These are phyloP conservation scores for Podocnemis expansa DNA, from an alignment of 2,113 vertebrate genomes.

Conservation along the genomic window DNA sequence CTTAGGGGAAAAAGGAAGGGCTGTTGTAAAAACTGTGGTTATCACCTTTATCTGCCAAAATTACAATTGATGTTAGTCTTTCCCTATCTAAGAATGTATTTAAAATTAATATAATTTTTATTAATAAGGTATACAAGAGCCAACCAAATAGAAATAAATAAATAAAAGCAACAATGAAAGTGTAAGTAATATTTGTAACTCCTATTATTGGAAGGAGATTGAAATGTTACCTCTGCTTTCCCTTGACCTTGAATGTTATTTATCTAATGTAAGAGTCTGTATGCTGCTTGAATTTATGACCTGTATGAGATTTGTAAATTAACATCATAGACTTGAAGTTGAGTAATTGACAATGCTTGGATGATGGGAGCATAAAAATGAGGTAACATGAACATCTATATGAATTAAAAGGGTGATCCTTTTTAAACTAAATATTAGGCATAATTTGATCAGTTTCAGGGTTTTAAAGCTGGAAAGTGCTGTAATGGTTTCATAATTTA, in stretches of 20 bases:
- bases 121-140: conserved; percentile 3
- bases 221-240: conserved; percentile 9
- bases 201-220: conserved; percentile 1
- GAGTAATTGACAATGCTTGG: neutral
- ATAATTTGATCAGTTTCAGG: neutral
- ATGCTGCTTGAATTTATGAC: neutral
- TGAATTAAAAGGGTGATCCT: neutral
- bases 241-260: neutral
- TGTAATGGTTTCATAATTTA: neutral
- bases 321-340: neutral
- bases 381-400: neutral
- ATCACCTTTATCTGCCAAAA: neutral
- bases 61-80: neutral
- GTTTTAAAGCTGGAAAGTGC: neutral
- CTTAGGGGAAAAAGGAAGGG: conserved; percentile 23
- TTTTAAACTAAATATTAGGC: neutral
- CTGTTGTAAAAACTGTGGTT: conserved; percentile 20
- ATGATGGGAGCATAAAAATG: neutral
- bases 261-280: neutral
- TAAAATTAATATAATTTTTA: conserved; percentile 3
- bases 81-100: conserved; percentile 21
- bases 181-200: neutral
- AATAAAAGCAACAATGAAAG: neutral
- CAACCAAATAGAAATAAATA: neutral
- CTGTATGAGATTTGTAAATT: neutral